Evolutionary conservation across 2,888 invertebrate genomes (phyloP), one percentile per base, ranked within the genome.

Genomic region (Drepana falcataria): DNA sequence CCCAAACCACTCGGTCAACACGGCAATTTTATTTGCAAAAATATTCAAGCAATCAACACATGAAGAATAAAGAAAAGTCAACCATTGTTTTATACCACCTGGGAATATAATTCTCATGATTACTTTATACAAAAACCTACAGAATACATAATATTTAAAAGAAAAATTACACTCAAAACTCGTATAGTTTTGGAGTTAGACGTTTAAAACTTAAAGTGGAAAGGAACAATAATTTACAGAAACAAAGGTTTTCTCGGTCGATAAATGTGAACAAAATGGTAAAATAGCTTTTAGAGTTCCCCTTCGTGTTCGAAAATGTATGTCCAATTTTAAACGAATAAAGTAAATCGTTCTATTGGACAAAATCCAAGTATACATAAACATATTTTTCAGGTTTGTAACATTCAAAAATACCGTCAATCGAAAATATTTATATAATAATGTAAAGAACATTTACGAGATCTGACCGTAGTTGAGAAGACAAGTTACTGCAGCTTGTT

Each of bases 371-470:
- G 40, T 7, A 44, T 9, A 44, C 44, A 9, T 44, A 9, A 44
- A 44, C 9, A 44, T 44, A 44, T 44, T 6, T 44, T 44, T 9
- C 37, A 37, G 37, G 44, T 44, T 44, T 9, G 9, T 2, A 44
- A 44, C 6, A 44, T 9, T 44, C 44, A 44, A 44, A 44, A 4
- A 63, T 68, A 65, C 61, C 62, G 59, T 59, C 68, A 69, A 69
- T 9, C 7, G 6, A 73, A 68, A 69, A 68, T 66, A 63, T 68
- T 72, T 77, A 67, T 71, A 75, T 77, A 77, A 73, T 59, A 61
- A 63, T 71, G 74, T 79, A 78, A 79, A 71, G 75, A 85, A 81
- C 82, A 83, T 86, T 87, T 83, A 84, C 77, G 79, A 83, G 79
- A 73, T 71, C 65, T 69, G 72, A 70, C 67, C 64, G 62, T 61